Evolutionary conservation across 2,888 invertebrate species (phyloP), one percentile per base, ranked within the genome.

Genomic region (Bellardia bayeri): DNA sequence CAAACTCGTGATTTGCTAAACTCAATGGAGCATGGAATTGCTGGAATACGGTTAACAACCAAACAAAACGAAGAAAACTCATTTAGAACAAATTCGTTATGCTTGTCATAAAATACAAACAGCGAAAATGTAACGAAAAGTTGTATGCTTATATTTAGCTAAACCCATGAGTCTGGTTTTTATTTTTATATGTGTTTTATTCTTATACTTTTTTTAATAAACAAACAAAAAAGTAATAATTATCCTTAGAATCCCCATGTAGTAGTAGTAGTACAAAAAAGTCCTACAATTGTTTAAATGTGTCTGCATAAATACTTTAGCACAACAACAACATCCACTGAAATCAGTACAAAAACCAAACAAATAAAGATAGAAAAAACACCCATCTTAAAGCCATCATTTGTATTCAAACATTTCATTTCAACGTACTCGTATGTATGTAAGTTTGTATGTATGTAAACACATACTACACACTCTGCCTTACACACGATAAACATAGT

Each of bases 221-320:
- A 80, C 16, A 61, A 85, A 71, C 63, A 74, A 75, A 76, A 80
- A 81, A 68, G 76, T 78, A 87, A 87, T 84, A 84, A 87, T 87
- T 87, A 84, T 87, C 63, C 61, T 68, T 72, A 81, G 81, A 66
- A 72, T 76, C 80, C 76, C 81, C 81, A 72, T 72, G 37, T 66
- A 13, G 45, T 11, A 45, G 37, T 37, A 37, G 37, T 23, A 23
- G 23, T 23, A 23, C 23, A 40, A 23, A 76, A 76, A 64, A 81
- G 80, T 72, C 72, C 78, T 79, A 71, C 80, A 72, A 78, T 82
- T 83, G 83, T 83, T 80, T 51, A 89, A 88, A 89, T 90, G 89
- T 90, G 90, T 89, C 90, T 91, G 90, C 91, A 88, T 81, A 87
- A 76, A 85, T 78, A 84, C 72, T 51, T 14, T 68, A 69, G 68